Percentiles rank a stretch among this genome's conserved stretches.
Conservation (phyloP, 2,797 vertebrate species). For the Craterocephalus amniculus region DNA sequence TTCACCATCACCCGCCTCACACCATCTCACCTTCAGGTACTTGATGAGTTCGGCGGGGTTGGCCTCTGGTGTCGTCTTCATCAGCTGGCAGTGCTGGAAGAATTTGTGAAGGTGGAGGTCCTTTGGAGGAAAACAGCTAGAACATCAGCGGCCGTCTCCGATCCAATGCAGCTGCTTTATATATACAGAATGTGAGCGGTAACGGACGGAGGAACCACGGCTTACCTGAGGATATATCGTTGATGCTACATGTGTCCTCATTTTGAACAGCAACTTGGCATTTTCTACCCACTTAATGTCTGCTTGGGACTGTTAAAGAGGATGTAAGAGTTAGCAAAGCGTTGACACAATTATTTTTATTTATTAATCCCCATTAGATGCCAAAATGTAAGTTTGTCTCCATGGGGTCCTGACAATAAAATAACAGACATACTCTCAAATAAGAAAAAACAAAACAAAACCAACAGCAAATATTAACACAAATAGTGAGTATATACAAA, state of each 20-base stretch:
- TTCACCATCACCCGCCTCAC: neutral
- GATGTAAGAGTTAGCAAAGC: neutral
- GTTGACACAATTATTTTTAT: too few relatives aligned
- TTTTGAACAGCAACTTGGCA: slow-evolving; percentile 91
- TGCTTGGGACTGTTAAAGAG: slow-evolving; percentile 72
- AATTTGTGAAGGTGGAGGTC: slow-evolving; percentile 96
- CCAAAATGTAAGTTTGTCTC: too few relatives aligned
- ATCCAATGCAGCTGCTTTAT: neutral
- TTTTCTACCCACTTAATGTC: slow-evolving; percentile 98
- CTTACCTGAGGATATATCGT: slow-evolving; percentile 94
- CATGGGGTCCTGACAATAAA: too few relatives aligned
- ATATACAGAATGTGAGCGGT: neutral
- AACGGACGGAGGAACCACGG: neutral
- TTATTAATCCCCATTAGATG: too few relatives aligned
- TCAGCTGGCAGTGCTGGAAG: slow-evolving; percentile 93
- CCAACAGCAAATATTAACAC: too few relatives aligned
- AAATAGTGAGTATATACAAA: too few relatives aligned
- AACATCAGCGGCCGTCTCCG: neutral
- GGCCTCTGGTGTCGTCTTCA: slow-evolving; percentile 86
- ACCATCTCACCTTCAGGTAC: slow-evolving; percentile 89
- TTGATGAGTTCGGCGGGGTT: slow-evolving; percentile 92
- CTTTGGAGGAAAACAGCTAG: slow-evolving; percentile 68
- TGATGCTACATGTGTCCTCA: slow-evolving; percentile 90
- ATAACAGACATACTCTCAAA: too few relatives aligned
- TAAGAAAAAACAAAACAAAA: too few relatives aligned